Conservation (phyloP, 2,797 vertebrate genomes). For the Anniella stebbinsi region DNA sequence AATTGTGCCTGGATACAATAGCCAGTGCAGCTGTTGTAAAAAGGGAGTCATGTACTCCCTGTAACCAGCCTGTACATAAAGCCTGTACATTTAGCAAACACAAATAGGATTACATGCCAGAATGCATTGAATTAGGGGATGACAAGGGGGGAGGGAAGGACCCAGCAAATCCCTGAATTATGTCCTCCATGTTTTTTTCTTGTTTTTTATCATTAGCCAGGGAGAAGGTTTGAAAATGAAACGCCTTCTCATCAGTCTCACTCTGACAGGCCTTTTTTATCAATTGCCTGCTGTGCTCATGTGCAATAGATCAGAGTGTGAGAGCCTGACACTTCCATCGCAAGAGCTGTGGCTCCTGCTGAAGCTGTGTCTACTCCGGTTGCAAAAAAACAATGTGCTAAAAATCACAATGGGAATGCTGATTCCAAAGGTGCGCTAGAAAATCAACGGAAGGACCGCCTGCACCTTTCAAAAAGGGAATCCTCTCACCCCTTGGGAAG, state of each 20-base stretch:
- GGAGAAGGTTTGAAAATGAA: conserved; percentile 32
- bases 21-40: too few relatives aligned
- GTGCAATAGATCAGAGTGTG: conserved; percentile 30
- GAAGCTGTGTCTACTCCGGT: conserved; percentile 30
- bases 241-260: conserved; percentile 46
- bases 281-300: not conserved
- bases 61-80: conserved; percentile 9
- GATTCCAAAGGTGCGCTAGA: conserved; percentile 21
- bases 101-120: conserved; percentile 13
- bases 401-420: conserved; percentile 35
- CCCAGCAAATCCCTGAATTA: conserved; percentile 16
- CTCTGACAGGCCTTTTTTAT: conserved; percentile 55
- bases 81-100: not conserved
- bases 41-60: too few relatives aligned
- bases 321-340: conserved; percentile 45
- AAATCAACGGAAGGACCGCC: conserved; percentile 36
- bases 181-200: conserved; percentile 30
- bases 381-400: conserved; percentile 26
- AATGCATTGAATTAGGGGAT: not conserved
- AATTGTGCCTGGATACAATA: not conserved
- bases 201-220: conserved; percentile 49
- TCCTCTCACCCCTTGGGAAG: conserved; percentile 44
- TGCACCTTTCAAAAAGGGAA: conserved; percentile 57
- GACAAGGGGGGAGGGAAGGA: not conserved
- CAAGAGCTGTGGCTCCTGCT: conserved; percentile 29